These are phyloP conservation scores for Pachycephus smyrnensis DNA, from an alignment of 2,888 invertebrate species.

Conservation along the genomic window DNA sequence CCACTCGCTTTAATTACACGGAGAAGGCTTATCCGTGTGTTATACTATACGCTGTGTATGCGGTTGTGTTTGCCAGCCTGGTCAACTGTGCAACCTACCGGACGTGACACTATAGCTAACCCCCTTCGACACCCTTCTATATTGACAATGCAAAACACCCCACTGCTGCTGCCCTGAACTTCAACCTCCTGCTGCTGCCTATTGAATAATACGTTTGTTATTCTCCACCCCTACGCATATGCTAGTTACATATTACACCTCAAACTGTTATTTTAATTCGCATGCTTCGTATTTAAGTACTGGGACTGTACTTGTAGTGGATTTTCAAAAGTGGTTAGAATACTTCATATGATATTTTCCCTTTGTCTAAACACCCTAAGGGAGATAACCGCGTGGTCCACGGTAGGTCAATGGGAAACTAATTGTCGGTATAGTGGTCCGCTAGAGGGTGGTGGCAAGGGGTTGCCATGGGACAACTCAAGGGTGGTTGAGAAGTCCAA, in stretches of 20 bases:
- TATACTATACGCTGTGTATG: neutral
- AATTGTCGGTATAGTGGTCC: constrained; percentile 52
- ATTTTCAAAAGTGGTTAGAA: neutral
- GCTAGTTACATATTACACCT: neutral
- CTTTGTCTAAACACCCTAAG: neutral
- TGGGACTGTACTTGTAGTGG: neutral
- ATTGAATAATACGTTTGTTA: constrained; percentile 36
- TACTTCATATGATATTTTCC: neutral
- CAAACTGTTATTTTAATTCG: neutral
- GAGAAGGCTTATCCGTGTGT: neutral
- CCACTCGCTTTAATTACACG: constrained; percentile 38
- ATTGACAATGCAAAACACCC: constrained; percentile 31
- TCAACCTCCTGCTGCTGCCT: constrained; percentile 18
- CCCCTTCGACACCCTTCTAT: constrained; percentile 34
- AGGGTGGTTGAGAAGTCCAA: constrained; percentile 56
- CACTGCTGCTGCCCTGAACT: constrained; percentile 1
- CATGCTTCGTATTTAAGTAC: constrained; percentile 19
- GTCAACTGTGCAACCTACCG: constrained; percentile 35
- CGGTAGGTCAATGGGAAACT: constrained; percentile 57
- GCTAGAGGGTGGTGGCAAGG: constrained; percentile 33
- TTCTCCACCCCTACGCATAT: neutral
- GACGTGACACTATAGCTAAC: constrained; percentile 33
- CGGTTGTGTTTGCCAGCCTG: neutral
- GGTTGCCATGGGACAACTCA: constrained; percentile 35
- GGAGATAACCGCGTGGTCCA: constrained; percentile 27